A percentile compares a stretch with the other conserved stretches of the same genome.
Evolutionary conservation across 2,888 invertebrate genomes (phyloP).

Genomic region (Catocala sponsa): DNA sequence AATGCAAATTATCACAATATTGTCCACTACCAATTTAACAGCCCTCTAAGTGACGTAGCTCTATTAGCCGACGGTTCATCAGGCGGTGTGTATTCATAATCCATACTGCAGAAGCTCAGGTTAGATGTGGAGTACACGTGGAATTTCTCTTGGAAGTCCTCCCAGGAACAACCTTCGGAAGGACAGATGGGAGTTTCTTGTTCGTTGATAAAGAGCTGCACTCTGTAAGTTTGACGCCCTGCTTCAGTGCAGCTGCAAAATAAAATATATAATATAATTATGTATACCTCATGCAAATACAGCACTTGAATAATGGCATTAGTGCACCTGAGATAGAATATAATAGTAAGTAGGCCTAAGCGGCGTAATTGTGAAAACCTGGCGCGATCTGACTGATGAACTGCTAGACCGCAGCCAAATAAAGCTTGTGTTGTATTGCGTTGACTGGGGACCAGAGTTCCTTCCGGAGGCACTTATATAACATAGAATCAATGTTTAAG

Average conservation of each 20-base stretch:
- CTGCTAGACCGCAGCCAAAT: no score
- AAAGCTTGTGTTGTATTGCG: no score
- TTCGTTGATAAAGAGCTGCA: slow-evolving; percentile 76
- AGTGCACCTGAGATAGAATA: no score
- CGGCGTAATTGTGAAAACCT: no score
- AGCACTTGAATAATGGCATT: no score
- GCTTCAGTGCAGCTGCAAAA: slow-evolving; percentile 65
- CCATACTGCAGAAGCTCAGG: slow-evolving; percentile 68
- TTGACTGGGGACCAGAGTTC: no score
- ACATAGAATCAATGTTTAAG: no score
- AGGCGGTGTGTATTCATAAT: slow-evolving; percentile 36
- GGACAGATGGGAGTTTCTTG: slow-evolving; percentile 69
- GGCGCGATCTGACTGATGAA: no score
- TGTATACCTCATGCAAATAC: no score
- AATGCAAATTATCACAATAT: background rate
- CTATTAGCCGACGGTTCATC: slow-evolving; percentile 15
- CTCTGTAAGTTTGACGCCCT: slow-evolving; percentile 51
- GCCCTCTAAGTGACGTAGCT: slow-evolving; percentile 4
- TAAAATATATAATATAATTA: slow-evolving; percentile 22
- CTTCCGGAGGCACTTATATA: no score
- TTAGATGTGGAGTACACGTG: slow-evolving; percentile 57
- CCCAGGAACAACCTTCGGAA: slow-evolving; percentile 71
- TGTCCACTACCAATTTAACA: slow-evolving; percentile 16
- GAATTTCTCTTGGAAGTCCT: slow-evolving; percentile 69
- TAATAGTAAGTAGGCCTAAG: no score